These are phyloP conservation scores for Acomys russatus DNA, from an alignment of 2,797 vertebrate species.

Conservation along the genomic window DNA sequence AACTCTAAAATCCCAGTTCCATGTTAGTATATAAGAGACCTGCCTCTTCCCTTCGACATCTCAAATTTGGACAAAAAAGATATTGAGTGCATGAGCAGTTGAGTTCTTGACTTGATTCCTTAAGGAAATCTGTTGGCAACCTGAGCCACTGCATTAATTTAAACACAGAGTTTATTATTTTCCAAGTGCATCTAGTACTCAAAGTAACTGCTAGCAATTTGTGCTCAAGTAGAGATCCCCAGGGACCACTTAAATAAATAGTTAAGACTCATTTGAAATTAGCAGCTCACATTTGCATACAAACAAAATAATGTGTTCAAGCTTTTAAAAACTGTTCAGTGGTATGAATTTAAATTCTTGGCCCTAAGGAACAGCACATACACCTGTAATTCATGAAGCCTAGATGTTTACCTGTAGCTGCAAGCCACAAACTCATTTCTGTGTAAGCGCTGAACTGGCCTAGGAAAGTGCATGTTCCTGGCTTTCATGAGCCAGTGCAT, in stretches of 20 bases:
- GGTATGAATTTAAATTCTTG: conserved; percentile 81
- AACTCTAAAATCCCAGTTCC: not conserved
- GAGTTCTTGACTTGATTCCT: conserved; percentile 31
- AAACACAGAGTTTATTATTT: conserved; percentile 79
- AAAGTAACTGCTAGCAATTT: conserved; percentile 82
- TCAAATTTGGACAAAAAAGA: not conserved
- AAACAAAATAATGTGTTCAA: conserved; percentile 83
- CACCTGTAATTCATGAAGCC: conserved; percentile 83
- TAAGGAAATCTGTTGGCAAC: conserved; percentile 50
- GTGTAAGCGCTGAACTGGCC: conserved; percentile 64
- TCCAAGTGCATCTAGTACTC: conserved; percentile 66
- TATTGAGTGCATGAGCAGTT: not conserved
- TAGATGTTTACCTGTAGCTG: conserved; percentile 80
- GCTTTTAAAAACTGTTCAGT: conserved; percentile 81
- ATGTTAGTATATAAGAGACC: not conserved
- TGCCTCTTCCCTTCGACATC: not conserved
- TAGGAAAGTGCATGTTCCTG: conserved; percentile 64
- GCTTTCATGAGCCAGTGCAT: conserved; percentile 1
- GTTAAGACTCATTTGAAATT: conserved; percentile 83
- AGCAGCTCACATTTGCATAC: conserved; percentile 82
- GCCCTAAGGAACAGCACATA: conserved; percentile 75
- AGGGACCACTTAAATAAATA: conserved; percentile 83
- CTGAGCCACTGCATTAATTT: conserved; percentile 74
- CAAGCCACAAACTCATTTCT: conserved; percentile 79
- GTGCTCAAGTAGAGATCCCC: conserved; percentile 78